Conservation (phyloP, 2,888 invertebrate species). For the Lissonota sp. region DNA sequence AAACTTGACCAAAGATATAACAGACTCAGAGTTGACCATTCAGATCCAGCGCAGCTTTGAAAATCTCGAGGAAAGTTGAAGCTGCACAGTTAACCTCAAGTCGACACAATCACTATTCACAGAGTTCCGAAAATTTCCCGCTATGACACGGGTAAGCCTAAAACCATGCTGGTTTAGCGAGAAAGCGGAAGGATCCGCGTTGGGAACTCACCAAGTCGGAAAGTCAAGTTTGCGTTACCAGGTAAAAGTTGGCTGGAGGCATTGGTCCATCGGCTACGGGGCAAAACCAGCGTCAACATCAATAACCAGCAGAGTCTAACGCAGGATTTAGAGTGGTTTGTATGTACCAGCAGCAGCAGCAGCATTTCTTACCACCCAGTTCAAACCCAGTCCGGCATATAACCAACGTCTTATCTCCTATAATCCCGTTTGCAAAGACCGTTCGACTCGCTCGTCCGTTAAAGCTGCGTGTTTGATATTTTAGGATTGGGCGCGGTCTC, state of each 20-base stretch:
- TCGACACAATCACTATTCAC: too few relatives aligned
- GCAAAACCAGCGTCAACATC: slow-evolving; percentile 53
- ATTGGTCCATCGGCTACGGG: slow-evolving; percentile 42
- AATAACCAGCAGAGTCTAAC: slow-evolving; percentile 51
- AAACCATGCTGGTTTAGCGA: background rate
- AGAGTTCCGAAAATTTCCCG: too few relatives aligned
- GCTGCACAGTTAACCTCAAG: too few relatives aligned
- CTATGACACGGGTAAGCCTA: background rate
- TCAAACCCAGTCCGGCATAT: background rate
- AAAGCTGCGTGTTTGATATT: slow-evolving; percentile 71
- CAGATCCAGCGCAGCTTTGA: too few relatives aligned
- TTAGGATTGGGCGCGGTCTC: slow-evolving; percentile 68
- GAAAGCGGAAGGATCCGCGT: background rate
- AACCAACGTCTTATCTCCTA: slow-evolving; percentile 56
- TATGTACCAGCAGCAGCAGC: slow-evolving; percentile 2
- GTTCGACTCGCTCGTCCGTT: slow-evolving; percentile 56
- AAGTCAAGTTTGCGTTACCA: slow-evolving; percentile 66
- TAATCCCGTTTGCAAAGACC: slow-evolving; percentile 61
- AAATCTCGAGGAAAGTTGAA: too few relatives aligned
- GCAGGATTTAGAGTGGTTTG: slow-evolving; percentile 10
- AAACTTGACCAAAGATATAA: too few relatives aligned
- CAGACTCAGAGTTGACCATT: too few relatives aligned
- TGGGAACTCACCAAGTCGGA: slow-evolving; percentile 56
- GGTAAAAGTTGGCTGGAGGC: slow-evolving; percentile 53
- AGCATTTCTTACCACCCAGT: background rate